Conservation (phyloP, 2,888 invertebrate genomes). For the Xestia xanthographa region DNA sequence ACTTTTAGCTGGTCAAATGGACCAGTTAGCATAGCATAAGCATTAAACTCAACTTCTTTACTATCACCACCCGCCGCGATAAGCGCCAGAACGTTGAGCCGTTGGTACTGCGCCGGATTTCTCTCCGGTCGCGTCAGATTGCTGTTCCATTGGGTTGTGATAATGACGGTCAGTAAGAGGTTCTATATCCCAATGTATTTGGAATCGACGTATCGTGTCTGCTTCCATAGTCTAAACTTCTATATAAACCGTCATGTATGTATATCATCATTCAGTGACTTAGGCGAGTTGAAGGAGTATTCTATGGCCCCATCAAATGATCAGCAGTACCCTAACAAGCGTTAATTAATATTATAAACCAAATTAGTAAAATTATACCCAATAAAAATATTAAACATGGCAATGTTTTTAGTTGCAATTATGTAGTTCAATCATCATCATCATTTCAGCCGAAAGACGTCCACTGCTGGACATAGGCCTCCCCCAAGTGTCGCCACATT, state of each 20-base stretch:
- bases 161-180: not conserved
- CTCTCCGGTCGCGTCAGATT: not conserved
- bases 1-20: not conserved
- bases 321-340: not conserved
- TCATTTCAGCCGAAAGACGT: too few relatives aligned
- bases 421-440: too few relatives aligned
- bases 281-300: not conserved
- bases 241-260: not conserved
- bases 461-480: too few relatives aligned
- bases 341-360: too few relatives aligned
- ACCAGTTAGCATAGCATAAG: not conserved
- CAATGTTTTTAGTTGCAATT: too few relatives aligned
- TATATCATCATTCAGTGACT: not conserved
- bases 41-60: not conserved
- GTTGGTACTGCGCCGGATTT: not conserved
- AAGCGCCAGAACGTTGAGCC: not conserved
- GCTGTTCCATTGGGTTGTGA: too few relatives aligned
- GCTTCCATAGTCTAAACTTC: not conserved
- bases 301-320: not conserved
- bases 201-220: not conserved
- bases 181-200: not conserved
- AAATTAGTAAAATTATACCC: too few relatives aligned
- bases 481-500: too few relatives aligned
- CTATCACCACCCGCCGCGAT: not conserved
- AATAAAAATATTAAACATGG: too few relatives aligned